A percentile compares a stretch with the other conserved stretches of the same genome.
phyloP scores from a whole-genome alignment of 2,797 vertebrate genomes.

The Megaceryle alcyon region DNA sequence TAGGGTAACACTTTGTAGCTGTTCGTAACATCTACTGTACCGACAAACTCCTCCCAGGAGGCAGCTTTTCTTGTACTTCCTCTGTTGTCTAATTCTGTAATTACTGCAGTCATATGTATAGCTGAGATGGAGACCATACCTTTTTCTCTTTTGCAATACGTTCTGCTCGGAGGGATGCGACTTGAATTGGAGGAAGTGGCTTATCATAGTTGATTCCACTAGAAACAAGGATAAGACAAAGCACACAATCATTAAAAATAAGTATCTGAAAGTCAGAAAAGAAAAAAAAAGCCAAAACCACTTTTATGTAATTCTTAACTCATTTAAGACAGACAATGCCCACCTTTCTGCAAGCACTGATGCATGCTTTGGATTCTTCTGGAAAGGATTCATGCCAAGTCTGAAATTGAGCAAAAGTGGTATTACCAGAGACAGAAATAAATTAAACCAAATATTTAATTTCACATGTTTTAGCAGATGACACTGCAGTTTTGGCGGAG shows the following conservation, averaged over 20 bases:
- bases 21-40: neutral
- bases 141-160: conserved; percentile 96
- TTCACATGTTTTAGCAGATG: neutral
- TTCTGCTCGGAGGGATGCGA: conserved; percentile 91
- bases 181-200: conserved; percentile 91
- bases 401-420: conserved; percentile 72
- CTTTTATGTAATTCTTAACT: neutral
- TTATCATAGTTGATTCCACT: conserved; percentile 94
- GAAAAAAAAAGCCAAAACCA: neutral
- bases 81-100: neutral
- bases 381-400: conserved; percentile 94
- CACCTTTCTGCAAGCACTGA: conserved; percentile 92
- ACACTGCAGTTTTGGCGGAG: neutral
- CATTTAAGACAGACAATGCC: neutral
- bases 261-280: neutral
- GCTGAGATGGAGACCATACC: conserved; percentile 69
- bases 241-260: neutral
- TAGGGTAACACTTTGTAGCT: neutral
- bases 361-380: conserved; percentile 95
- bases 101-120: neutral
- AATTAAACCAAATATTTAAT: neutral
- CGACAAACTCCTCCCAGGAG: neutral
- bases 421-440: conserved; percentile 18
- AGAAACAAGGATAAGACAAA: neutral
- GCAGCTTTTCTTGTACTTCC: neutral